Conservation (phyloP, 2,888 invertebrate species). For the Anthrax anthrax region DNA sequence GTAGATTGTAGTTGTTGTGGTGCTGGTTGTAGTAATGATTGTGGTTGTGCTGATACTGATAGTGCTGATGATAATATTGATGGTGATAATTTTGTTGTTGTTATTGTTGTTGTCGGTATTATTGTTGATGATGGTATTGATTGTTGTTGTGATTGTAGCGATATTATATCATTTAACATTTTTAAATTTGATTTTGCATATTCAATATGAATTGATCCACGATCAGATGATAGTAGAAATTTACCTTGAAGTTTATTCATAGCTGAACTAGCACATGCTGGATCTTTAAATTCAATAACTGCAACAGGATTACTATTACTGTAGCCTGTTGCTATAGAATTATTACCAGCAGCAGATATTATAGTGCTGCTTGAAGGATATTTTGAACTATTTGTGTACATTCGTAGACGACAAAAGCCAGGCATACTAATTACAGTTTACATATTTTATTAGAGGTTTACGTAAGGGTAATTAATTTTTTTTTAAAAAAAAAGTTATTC, state of each 20-base stretch:
- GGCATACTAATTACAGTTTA: slow-evolving; percentile 60
- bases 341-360: slow-evolving; percentile 23
- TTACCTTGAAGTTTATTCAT: slow-evolving; percentile 91
- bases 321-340: slow-evolving; percentile 10
- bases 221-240: slow-evolving; percentile 87
- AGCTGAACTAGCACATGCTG: slow-evolving; percentile 81
- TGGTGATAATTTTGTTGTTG: slow-evolving; percentile 1
- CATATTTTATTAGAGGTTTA: neutral
- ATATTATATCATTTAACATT: slow-evolving; percentile 60
- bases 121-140: slow-evolving; percentile 13
- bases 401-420: slow-evolving; percentile 95
- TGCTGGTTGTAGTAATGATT: slow-evolving; percentile 32
- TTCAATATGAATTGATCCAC: slow-evolving; percentile 96
- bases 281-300: slow-evolving; percentile 94
- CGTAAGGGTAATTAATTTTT: too few relatives aligned
- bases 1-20: neutral
- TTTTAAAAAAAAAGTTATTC: too few relatives aligned
- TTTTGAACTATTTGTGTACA: slow-evolving; percentile 66
- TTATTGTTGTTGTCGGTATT: too few relatives aligned
- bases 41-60: slow-evolving; percentile 32
- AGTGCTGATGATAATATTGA: slow-evolving; percentile 24
- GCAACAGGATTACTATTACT: slow-evolving; percentile 71
- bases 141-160: slow-evolving; percentile 21
- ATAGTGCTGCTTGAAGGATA: slow-evolving; percentile 29
- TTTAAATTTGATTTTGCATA: slow-evolving; percentile 86